phyloP scores from a whole-genome alignment of 2,797 vertebrate genomes.

The Eutrigla gurnardus region DNA sequence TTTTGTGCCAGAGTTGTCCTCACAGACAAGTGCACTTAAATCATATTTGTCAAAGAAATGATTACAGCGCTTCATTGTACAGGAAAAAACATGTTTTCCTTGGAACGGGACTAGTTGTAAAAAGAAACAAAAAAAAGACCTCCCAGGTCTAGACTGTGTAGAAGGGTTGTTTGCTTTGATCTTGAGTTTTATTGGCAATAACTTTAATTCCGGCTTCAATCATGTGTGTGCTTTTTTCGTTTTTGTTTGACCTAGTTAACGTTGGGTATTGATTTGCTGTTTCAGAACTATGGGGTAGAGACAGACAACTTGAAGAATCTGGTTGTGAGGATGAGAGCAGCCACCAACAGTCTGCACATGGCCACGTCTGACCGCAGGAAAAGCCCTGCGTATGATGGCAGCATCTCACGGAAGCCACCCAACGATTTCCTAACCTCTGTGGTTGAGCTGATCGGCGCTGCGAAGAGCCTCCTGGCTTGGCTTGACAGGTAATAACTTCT shows the following conservation, averaged over 20 bases:
- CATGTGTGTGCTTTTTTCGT: background rate
- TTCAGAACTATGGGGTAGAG: conserved; percentile 97
- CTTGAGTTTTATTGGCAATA: background rate
- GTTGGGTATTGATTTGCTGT: background rate
- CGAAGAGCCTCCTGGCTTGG: conserved; percentile 96
- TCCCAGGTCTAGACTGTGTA: conserved; percentile 20
- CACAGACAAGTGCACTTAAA: conserved; percentile 37
- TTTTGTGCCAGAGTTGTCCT: conserved; percentile 35
- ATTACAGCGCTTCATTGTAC: conserved; percentile 43
- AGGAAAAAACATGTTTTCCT: conserved; percentile 43
- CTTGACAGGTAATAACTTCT: conserved; percentile 88
- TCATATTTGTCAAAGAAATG: conserved; percentile 43
- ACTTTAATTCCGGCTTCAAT: background rate
- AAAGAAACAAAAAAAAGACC: background rate
- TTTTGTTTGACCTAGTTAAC: background rate
- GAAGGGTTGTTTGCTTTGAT: conserved; percentile 20
- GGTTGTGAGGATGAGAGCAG: conserved; percentile 91
- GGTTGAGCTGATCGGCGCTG: conserved; percentile 95
- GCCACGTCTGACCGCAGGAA: conserved; percentile 90
- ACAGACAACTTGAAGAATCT: conserved; percentile 95
- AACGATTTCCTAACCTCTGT: conserved; percentile 98
- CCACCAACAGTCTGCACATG: conserved; percentile 92
- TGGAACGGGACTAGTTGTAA: background rate
- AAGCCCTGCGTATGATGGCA: conserved; percentile 88
- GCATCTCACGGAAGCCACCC: conserved; percentile 89